These are phyloP conservation scores for Cotesia vestalis DNA, from an alignment of 1,140 invertebrate species.

Conservation along the genomic window DNA sequence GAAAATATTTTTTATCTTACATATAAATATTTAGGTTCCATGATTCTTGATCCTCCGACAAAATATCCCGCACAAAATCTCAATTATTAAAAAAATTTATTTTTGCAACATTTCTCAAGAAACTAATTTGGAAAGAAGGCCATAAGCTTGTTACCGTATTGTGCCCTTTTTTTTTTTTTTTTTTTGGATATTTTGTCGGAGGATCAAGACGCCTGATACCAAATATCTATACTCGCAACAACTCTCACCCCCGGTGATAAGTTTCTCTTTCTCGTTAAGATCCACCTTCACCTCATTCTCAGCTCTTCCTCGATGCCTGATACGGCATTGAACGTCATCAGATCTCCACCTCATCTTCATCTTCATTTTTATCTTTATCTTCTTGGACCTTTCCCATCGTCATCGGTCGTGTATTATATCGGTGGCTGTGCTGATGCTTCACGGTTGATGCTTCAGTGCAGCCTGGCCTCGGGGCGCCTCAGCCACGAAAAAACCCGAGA, in stretches of 20 bases:
- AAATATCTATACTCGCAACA: constrained; percentile 41
- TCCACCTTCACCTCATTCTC: constrained; percentile 26
- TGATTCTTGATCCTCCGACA: too few relatives aligned
- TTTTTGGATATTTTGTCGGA: too few relatives aligned
- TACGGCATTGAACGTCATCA: constrained; percentile 27
- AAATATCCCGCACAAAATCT: too few relatives aligned
- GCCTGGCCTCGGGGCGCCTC: constrained; percentile 44
- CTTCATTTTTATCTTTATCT: constrained; percentile 21
- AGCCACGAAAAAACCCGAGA: constrained; percentile 49
- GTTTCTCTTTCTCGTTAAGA: constrained; percentile 29
- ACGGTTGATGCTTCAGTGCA: constrained; percentile 9
- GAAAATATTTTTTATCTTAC: too few relatives aligned
- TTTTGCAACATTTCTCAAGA: too few relatives aligned
- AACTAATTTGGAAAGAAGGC: too few relatives aligned
- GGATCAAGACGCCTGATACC: too few relatives aligned
- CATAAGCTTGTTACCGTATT: too few relatives aligned
- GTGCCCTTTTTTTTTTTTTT: too few relatives aligned
- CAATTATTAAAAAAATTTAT: too few relatives aligned
- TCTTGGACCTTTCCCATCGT: constrained; percentile 21
- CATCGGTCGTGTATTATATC: neutral
- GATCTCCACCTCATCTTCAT: constrained; percentile 21
- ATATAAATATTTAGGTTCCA: too few relatives aligned
- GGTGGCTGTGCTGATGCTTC: constrained; percentile 23
- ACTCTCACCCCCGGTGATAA: constrained; percentile 39
- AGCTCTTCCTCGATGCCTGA: too few relatives aligned